Base-by-base conservation (phyloP, 2,888 invertebrate species). In the Ferdinandea cuprea region DNA sequence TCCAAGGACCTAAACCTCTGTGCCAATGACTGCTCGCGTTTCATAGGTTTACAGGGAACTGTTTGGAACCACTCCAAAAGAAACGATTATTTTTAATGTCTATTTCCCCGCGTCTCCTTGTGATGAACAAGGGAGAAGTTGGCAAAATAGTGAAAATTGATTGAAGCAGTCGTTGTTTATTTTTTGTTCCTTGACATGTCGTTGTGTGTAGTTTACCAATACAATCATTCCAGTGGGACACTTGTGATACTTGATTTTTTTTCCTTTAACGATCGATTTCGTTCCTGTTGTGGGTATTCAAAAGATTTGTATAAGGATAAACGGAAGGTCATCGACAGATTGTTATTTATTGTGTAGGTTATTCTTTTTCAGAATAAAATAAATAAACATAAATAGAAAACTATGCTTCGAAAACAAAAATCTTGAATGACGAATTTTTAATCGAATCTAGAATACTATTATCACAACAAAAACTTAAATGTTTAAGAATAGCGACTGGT, bases 21-120 rank as follows among this genome's bases (percentile, higher is more conserved):
- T 17, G 25, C 7, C 15, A 11, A 15, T 32, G 56, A 44, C 17
- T 19, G 32, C 3, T n/a, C 19, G 13, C 7, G 42, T n/a, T 21
- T 44, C 52, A 40, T n/a, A 46, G 48, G n/a, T n/a, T n/a, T n/a
- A n/a, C n/a, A n/a, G 69, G 66, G 68, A 73, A 44, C 40, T 50
- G 61, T 44, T 74, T 80, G 74, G 74, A 74, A 58, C 63, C 25
- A 68, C 63, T 80, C 80, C 80, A 80, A 80, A 74, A 69, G 58
- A 69, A 74, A 63, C 63, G 68, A 56, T 80, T 69, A 74, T 66
- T 73, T 68, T 32, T 42, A 66, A 72, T 59, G 52, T 56, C 42
- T 9, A 32, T 19, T 59, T 13, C n/a, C 19, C 11, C 3, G 21
- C 35, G 32, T 17, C 59, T 58, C 15, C 44, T 52, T 9, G 44